These are phyloP conservation scores for Micronycteris hirsuta DNA, from an alignment of 2,113 vertebrate genomes.

Conservation along the genomic window DNA sequence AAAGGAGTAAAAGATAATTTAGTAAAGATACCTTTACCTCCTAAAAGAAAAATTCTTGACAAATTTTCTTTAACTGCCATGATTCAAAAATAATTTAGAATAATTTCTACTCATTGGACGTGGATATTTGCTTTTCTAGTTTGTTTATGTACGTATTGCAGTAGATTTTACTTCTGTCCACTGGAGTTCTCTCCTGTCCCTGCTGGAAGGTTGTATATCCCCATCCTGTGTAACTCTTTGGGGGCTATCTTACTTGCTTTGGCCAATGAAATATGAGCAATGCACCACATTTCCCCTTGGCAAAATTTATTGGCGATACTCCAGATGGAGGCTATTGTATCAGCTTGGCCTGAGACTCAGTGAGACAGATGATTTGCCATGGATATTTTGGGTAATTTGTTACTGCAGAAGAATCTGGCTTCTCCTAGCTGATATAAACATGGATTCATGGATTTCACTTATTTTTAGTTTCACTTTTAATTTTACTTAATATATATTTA, in stretches of 20 bases:
- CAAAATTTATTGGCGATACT: neutral
- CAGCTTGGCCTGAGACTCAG: neutral
- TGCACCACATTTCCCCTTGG: neutral
- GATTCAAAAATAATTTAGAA: neutral
- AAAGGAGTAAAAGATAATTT: neutral
- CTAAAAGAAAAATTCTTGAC: neutral
- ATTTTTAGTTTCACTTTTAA: neutral
- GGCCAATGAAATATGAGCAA: neutral
- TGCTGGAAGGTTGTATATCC: neutral
- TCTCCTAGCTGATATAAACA: neutral
- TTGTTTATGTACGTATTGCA: neutral
- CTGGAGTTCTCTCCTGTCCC: neutral
- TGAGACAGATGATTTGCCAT: neutral
- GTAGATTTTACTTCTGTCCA: neutral
- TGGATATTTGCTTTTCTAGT: neutral
- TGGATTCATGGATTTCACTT: neutral
- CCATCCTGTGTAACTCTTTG: neutral
- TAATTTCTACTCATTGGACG: neutral
- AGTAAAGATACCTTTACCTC: too few species aligned
- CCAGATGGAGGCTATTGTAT: neutral
- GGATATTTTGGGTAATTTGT: neutral
- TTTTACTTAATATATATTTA: neutral
- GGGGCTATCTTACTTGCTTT: neutral
- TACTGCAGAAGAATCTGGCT: neutral
- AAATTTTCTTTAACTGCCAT: neutral